These are phyloP conservation scores for Jacana jacana DNA, from an alignment of 2,113 vertebrate species.

Conservation along the genomic window DNA sequence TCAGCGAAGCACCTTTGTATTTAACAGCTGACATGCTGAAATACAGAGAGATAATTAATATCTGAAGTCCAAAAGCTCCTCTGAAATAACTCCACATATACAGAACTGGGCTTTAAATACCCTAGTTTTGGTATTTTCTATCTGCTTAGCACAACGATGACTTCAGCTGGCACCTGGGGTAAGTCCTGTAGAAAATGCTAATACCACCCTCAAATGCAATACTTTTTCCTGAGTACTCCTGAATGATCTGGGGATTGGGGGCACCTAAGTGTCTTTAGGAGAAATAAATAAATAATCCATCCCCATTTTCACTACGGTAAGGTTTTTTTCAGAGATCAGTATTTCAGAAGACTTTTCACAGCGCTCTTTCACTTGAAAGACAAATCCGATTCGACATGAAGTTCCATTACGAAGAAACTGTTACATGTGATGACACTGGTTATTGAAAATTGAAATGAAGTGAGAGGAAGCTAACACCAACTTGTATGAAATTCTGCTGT, in stretches of 20 bases:
- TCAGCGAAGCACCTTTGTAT: background rate
- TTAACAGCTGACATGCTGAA: background rate
- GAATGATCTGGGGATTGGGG: background rate
- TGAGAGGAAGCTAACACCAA: constrained; percentile 70
- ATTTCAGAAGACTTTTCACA: constrained; percentile 57
- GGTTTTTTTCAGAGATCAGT: constrained; percentile 33
- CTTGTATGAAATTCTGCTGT: constrained; percentile 64
- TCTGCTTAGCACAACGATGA: background rate
- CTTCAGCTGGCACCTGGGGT: background rate
- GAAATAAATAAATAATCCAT: constrained; percentile 5
- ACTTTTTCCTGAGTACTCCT: background rate
- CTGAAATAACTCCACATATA: background rate
- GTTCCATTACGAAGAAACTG: constrained; percentile 71
- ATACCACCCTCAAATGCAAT: background rate
- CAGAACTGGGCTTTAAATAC: background rate
- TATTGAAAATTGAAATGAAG: constrained; percentile 81
- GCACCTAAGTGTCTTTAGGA: background rate
- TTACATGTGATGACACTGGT: constrained; percentile 70
- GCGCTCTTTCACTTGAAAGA: constrained; percentile 56
- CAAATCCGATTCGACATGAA: constrained; percentile 66
- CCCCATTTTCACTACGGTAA: background rate
- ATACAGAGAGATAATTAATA: background rate
- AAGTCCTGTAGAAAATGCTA: background rate
- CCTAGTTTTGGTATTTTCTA: background rate
- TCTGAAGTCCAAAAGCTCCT: background rate